Base-by-base conservation (phyloP, 2,113 vertebrate species). In the Lepisosteus oculatus region DNA sequence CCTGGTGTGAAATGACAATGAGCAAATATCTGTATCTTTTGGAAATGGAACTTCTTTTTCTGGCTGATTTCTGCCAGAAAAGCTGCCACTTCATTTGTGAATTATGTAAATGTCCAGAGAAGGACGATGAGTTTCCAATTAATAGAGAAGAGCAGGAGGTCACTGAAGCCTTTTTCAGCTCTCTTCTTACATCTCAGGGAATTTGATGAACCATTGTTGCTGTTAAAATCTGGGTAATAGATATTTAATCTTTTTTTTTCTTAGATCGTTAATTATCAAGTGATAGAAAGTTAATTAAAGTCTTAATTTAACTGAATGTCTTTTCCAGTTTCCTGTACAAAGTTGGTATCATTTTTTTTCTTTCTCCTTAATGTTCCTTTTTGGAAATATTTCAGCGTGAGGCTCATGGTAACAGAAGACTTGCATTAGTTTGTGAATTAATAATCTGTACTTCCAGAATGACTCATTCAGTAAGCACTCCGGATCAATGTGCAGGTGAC, bases 211-310 rank as follows among this genome's bases (percentile, higher is more conserved):
- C 54, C 42, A 14, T 65, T 63, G 17, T 57, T 41, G 13, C 41
- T 5, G 54, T 55, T 61, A 62, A 74, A 42, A 54, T 74, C 29
- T 63, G 65, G 73, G 69, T 59, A 41, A 51, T 55, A 59, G 72
- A 64, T 41, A 29, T 67, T 75, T 73, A 75, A 70, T 75, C 43
- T 12, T 61, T 45, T 70, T 43, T 61, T 66, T 61, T 45, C 70
- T 62, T 70, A 2, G 15, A 8, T 43, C 13, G 61, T 69, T 79
- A 65, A 67, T 68, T 56, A 71, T 71, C 13, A 70, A 57, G 43
- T 74, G 65, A 69, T 47, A 66, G 65, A 71, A 62, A 68, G 56
- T 56, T 71, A 76, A 76, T 74, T 42, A 68, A 12, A 29, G 42
- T 41, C 43, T 2, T 63, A 57, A 70, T 73, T 43, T 66, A 44